phyloP scores from a whole-genome alignment of 1,140 invertebrate species.

The Cheumatopsyche charites region DNA sequence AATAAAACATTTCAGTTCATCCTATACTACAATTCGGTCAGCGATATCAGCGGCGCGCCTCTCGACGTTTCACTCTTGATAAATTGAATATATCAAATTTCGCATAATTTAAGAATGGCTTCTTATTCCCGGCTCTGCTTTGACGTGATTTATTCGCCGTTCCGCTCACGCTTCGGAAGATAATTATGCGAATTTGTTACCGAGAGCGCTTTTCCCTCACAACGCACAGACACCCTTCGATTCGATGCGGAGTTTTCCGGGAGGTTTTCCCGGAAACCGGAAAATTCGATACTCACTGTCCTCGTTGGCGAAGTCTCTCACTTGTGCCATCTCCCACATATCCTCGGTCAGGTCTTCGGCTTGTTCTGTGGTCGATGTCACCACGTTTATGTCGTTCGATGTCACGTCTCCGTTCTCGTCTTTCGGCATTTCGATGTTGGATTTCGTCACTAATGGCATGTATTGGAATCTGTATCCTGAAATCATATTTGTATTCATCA shows the following conservation, averaged over 20 bases:
- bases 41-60: too few species aligned
- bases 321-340: conserved; percentile 53
- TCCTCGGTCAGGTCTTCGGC: conserved; percentile 35
- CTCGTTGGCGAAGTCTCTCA: conserved; percentile 52
- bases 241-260: too few species aligned
- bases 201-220: too few species aligned
- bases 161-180: conserved; percentile 1
- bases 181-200: conserved; percentile 6
- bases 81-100: too few species aligned
- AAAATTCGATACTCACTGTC: conserved; percentile 54
- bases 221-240: too few species aligned
- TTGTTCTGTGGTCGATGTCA: conserved; percentile 13
- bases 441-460: conserved; percentile 27
- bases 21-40: too few species aligned
- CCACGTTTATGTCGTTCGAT: conserved; percentile 41
- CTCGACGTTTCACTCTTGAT: too few species aligned
- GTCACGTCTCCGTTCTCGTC: not conserved
- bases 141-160: not conserved
- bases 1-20: too few species aligned
- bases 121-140: too few species aligned
- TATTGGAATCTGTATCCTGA: conserved; percentile 47
- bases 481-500: conserved; percentile 11
- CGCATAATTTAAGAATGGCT: too few species aligned
- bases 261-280: too few species aligned
- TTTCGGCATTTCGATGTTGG: not conserved